Base-by-base conservation (phyloP, 2,113 vertebrate genomes). In the Vireo altiloquus region DNA sequence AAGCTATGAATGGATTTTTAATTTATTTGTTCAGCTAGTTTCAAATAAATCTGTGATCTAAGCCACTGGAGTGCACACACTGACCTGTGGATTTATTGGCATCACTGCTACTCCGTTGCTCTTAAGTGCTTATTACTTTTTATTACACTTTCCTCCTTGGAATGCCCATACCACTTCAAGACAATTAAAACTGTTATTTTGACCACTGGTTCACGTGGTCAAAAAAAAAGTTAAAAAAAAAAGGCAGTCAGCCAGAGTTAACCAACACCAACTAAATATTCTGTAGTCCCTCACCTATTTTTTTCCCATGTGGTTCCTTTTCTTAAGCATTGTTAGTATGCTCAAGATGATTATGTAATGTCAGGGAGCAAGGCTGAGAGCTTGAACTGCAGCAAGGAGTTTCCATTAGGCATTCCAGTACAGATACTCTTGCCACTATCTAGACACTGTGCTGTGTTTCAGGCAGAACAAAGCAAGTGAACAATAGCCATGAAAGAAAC, bases 11-110 rank as follows among this genome's bases (percentile, higher is more conserved):
- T 40, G 13, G 19, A 50, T 86, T 87, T 94, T 83, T 28, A 46
- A 65, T 64, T 68, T 76, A 52, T 40, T 81, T 84, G 27, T 52
- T 66, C n/a, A 74, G 40, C 18, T 39, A 60, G 7, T 69, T 87
- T 65, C 50, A 87, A 12, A 54, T 42, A 83, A 72, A 89, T 35
- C 56, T 27, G 28, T 19, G 11, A 52, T 40, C 24, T 68, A 91
- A 92, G 24, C 27, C 39, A 78, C 16, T 0, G 0, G 16, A 71
- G 1, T 64, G 53, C 47, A 79, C 7, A 68, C 10, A 24, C 5
- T 42, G n/a, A 7, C 37, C n/a, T 39, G 25, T 63, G 57, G 21
- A 84, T 82, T 68, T 76, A 22, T 5, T 79, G 16, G 13, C 33
- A 64, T 30, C 24, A 33, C 65, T 0, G 3, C 71, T 68, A 79